Conservation (phyloP, 37 sponge, comb jelly and placozoan species). For the Eunapius fragilis region DNA sequence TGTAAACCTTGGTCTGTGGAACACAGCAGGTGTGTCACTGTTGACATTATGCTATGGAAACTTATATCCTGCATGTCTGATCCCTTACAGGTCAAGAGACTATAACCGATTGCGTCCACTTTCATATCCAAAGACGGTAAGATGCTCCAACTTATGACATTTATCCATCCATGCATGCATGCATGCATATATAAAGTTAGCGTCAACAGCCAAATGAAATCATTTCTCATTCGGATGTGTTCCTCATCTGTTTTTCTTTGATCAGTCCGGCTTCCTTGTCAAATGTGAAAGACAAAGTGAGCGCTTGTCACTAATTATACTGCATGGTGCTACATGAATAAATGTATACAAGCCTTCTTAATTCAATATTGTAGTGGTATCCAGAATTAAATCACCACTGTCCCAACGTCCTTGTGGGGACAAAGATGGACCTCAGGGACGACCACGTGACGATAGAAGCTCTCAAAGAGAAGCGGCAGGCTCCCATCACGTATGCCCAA, state of each 20-base stretch:
- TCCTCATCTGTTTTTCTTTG: not conserved
- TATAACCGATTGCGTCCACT: not conserved
- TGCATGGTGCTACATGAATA: too few relatives aligned
- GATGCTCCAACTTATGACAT: too few relatives aligned
- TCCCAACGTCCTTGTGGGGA: conserved; percentile 63
- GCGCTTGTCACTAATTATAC: not conserved
- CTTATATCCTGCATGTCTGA: not conserved
- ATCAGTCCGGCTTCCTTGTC: not conserved
- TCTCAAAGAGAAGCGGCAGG: conserved; percentile 31
- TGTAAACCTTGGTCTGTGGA: conserved; percentile 35
- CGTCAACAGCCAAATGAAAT: too few relatives aligned
- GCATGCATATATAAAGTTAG: too few relatives aligned
- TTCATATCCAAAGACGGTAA: not conserved
- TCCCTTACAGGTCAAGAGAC: not conserved
- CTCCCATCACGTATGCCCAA: conserved; percentile 45
- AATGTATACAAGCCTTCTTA: not conserved
- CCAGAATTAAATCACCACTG: conserved; percentile 60
- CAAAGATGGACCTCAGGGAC: conserved; percentile 59
- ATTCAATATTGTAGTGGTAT: conserved; percentile 13
- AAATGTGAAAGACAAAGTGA: not conserved
- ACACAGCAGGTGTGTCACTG: conserved; percentile 3
- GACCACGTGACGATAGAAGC: conserved; percentile 41
- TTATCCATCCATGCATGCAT: too few relatives aligned
- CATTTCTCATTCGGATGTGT: not conserved
- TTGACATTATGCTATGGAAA: not conserved